Conservation (phyloP, 2,888 invertebrate species). For the Lepidocyrtoides sp. region DNA sequence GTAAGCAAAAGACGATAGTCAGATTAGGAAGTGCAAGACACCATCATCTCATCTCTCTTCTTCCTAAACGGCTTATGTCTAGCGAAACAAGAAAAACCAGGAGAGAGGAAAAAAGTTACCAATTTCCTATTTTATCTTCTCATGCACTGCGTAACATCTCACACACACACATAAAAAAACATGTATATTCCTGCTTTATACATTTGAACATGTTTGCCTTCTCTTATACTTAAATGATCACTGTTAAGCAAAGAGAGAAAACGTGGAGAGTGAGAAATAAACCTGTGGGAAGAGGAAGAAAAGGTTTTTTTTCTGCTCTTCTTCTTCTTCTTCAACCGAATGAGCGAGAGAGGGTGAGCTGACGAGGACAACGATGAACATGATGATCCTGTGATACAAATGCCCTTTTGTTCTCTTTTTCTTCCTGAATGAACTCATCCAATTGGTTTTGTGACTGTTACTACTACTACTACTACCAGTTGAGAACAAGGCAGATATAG, state of each 20-base stretch:
- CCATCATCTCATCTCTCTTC: conserved; percentile 71
- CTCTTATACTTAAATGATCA: conserved; percentile 28
- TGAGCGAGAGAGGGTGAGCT: conserved; percentile 28
- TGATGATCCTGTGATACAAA: conserved; percentile 43
- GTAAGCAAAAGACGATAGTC: conserved; percentile 50
- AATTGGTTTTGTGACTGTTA: conserved; percentile 39
- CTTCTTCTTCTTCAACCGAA: background rate
- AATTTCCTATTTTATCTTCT: conserved; percentile 44
- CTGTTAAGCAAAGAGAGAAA: background rate
- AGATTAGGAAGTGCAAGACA: conserved; percentile 74
- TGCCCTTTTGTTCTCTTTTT: conserved; percentile 61
- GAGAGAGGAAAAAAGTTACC: conserved; percentile 33
- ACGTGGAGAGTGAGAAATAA: background rate
- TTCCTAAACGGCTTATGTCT: conserved; percentile 74
- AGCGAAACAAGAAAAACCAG: conserved; percentile 52
- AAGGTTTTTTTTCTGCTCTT: conserved; percentile 1
- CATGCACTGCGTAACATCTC: background rate
- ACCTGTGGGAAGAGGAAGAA: conserved; percentile 63
- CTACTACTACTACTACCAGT: background rate
- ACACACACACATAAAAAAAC: background rate
- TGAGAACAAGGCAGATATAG: background rate
- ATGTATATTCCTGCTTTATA: background rate
- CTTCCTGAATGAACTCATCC: conserved; percentile 64
- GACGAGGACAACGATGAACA: background rate
- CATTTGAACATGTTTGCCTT: background rate